Conservation (phyloP, 2,888 invertebrate genomes). For the Aethes cnicana region DNA sequence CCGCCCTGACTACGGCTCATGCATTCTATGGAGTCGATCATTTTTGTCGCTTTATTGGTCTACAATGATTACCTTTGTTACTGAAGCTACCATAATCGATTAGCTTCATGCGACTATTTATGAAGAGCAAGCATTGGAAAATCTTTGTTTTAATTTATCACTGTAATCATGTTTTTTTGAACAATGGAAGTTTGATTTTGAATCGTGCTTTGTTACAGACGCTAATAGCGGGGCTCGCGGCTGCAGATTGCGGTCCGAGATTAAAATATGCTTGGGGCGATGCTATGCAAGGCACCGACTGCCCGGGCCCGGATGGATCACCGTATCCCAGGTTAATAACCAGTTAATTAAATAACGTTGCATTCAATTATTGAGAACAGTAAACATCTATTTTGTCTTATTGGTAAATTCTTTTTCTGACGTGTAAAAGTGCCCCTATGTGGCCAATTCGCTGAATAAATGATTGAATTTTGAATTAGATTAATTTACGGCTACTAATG, state of each 20-base stretch:
- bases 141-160: background rate
- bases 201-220: constrained; percentile 51
- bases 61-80: constrained; percentile 11
- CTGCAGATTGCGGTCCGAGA: constrained; percentile 80
- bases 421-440: no score
- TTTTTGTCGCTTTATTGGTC: constrained; percentile 32
- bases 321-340: constrained; percentile 92
- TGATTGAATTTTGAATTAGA: no score
- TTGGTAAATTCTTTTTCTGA: no score
- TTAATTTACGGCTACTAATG: no score
- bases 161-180: background rate
- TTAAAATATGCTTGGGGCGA: constrained; percentile 95
- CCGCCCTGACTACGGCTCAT: constrained; percentile 53
- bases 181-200: no score
- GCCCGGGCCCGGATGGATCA: constrained; percentile 90
- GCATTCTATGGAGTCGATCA: constrained; percentile 52
- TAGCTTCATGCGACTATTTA: background rate
- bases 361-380: no score
- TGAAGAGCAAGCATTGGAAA: background rate
- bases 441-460: no score
- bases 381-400: no score
- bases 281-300: constrained; percentile 90
- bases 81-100: constrained; percentile 6
- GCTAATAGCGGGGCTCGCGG: constrained; percentile 54
- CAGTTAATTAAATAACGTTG: no score